Evolutionary conservation across 2,113 vertebrate species (phyloP), one percentile per base, ranked within the genome.

Genomic region (Engystomops pustulosus): DNA sequence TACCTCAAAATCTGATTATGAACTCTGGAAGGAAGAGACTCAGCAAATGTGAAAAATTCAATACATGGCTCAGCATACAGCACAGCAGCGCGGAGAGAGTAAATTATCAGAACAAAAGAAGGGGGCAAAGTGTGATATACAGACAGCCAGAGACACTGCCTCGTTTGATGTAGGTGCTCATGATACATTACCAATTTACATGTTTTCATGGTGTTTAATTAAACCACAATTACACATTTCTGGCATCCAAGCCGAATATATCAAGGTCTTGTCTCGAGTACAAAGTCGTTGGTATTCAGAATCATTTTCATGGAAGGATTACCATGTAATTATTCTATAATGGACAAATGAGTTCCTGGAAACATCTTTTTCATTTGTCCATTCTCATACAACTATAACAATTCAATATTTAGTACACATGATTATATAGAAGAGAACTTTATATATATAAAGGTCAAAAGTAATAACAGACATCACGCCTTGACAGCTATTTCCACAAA

Each of bases 31-130:
- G 68, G 51, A 82, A 82, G 68, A 44, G 49, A 82, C 49, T 81
- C 79, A 81, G 67, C 45, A 68, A 69, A 38, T 71, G 67, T 81
- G 79, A 81, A 71, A 70, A 81, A 81, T 81, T 18, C 65, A 81
- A 81, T 81, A 25, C 51, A 70, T 11, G 25, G 79, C 79, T 81
- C 79, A 70, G 79, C 65, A 30, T 38, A 55, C n/a, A 38, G 25
- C 79, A 15, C 79, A 55, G 65, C 65, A 41, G 65, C 41, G 9
- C 25, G 47, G n/a, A 81, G 65, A 30, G 55, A 55, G 23, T 34
- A 38, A 70, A 70, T 70, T 67, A 65, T 47, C 68, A 32, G 20
- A 58, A 60, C 75, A 58, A 41, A 41, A 25, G 34, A 60, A 58
- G 75, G 51, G 47, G 53, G 15, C 74, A 55, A 9, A 12, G 32